Evolutionary conservation across 2,797 vertebrate genomes (phyloP).

Genomic region (Anisognathus igniventris): DNA sequence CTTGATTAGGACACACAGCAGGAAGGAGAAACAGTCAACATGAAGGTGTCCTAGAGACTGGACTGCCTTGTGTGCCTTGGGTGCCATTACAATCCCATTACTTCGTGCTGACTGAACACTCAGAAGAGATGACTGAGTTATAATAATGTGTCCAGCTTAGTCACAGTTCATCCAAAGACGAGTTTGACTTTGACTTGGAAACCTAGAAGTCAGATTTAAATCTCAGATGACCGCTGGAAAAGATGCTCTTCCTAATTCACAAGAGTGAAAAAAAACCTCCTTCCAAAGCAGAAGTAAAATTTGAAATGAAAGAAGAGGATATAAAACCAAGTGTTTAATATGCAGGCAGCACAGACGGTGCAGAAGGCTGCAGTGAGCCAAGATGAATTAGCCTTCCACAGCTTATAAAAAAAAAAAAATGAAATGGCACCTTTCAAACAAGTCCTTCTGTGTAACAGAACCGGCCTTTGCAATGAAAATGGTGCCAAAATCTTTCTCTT

Average conservation of each 20-base stretch:
- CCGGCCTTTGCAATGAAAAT: neutral
- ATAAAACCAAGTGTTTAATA: neutral
- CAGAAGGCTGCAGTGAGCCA: constrained; percentile 7
- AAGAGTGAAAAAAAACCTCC: neutral
- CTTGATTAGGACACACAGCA: neutral
- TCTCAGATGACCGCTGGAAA: neutral
- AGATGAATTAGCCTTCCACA: neutral
- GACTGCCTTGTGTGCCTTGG: neutral
- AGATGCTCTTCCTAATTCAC: neutral
- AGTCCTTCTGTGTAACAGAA: constrained; percentile 19
- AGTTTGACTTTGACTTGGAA: neutral
- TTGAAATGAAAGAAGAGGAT: neutral
- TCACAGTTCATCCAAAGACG: neutral
- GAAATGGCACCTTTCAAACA: constrained; percentile 16
- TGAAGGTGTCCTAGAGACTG: neutral
- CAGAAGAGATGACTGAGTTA: neutral
- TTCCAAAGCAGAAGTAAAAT: neutral
- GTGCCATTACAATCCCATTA: neutral
- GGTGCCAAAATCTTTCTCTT: neutral
- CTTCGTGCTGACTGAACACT: neutral
- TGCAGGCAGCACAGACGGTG: constrained; percentile 18
- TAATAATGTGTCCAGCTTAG: neutral
- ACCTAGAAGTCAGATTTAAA: neutral
- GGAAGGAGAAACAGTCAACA: neutral
- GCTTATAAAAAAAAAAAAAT: constrained; percentile 16